Base-by-base conservation (phyloP, 2,113 vertebrate genomes). In the Pteropus alecto region DNA sequence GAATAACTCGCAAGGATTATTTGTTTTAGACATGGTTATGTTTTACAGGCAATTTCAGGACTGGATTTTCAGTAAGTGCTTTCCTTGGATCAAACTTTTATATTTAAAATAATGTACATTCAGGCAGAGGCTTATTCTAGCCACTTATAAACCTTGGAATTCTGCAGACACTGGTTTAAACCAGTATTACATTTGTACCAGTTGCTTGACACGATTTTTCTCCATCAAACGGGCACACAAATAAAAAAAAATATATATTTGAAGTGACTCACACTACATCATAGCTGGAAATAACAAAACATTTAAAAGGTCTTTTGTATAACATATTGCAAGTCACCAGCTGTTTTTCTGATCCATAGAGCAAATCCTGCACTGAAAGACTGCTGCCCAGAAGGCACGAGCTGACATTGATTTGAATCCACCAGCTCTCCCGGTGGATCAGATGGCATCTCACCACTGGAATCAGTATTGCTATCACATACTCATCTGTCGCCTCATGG, bases 321-420 rank as follows among this genome's bases (percentile, higher is more conserved):
- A 97, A 97, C 26, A 94, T 92, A 97, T 96, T 98, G 96, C 19
- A 24, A 95, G 96, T 96, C 51, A 9, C 95, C 98, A 98, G 98
- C 97, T 98, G 98, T 97, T 98, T 98, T 98, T 97, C 96, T 98
- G 97, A 98, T 98, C 95, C 93, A 93, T 67, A 87, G 96, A 94
- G 96, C 95, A 98, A 98, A 98, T 85, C 71, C 74, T 95, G 85
- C 54, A 41, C 60, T 95, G 94, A 98, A 97, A 97, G 90, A 96
- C 56, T 73, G 91, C 91, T 97, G 95, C 97, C 97, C 97, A 95
- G 94, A 97, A 98, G 98, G 98, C 97, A 98, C 3, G 48, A 76
- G 7, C 84, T 93, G 95, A 95, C 94, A 97, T 30, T 54, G 54
- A 97, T 97, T 97, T 87, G 93, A 98, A 97, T 91, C 94, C 77